Conservation (phyloP, 2,888 invertebrate genomes). For the Galerucella pusilla region DNA sequence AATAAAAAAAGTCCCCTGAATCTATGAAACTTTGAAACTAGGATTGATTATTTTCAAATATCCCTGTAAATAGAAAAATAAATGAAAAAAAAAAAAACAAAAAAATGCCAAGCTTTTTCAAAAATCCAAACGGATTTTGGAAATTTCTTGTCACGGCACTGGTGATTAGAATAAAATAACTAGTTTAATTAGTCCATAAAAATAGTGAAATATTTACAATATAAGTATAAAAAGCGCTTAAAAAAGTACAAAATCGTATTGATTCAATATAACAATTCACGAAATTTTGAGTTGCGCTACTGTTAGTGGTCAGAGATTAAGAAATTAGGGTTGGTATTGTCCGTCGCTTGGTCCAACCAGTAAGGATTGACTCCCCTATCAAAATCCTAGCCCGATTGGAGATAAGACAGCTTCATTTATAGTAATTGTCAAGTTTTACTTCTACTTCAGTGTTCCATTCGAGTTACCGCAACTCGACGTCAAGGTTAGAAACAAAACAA, state of each 20-base stretch:
- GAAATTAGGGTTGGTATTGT: constrained; percentile 9
- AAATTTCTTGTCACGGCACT: no score
- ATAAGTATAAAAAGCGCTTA: neutral
- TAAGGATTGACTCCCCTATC: constrained; percentile 34
- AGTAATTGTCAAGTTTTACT: constrained; percentile 43
- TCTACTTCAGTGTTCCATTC: constrained; percentile 44
- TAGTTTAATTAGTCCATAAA: no score
- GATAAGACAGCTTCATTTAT: constrained; percentile 38
- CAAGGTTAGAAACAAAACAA: constrained; percentile 47
- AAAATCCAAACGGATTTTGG: no score
- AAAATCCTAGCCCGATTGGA: constrained; percentile 38
- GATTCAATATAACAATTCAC: neutral
- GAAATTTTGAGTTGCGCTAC: neutral
- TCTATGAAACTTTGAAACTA: no score
- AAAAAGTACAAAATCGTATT: neutral
- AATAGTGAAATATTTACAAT: neutral
- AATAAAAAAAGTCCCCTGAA: no score
- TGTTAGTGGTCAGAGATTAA: neutral
- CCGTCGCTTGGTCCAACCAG: constrained; percentile 26
- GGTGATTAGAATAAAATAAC: no score
- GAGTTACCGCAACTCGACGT: constrained; percentile 42
- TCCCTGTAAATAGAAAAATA: no score
- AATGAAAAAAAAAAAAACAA: no score
- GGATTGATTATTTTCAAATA: no score
- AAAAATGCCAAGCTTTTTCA: no score